Evolutionary conservation across 2,797 vertebrate genomes (phyloP), one percentile per base, ranked within the genome.

Genomic region (Cacajao melanocephalus): DNA sequence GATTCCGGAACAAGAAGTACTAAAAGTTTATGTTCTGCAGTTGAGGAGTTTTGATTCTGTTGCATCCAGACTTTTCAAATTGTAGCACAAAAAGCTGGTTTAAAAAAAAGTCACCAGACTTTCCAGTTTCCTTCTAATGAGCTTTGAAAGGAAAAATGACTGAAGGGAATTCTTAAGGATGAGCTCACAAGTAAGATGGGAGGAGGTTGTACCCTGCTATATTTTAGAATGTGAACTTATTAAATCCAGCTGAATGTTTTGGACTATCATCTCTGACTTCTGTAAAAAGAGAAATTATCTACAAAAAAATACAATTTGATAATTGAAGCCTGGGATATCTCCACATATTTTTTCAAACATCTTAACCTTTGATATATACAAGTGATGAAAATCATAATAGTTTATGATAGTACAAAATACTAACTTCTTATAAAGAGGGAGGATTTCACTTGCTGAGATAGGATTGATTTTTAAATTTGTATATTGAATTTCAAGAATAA

Each of bases 221-320:
- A 88, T 84, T 96, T 94, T 91, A 58, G 70, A 92, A 52, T 52
- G 39, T 58, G 81, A 95, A 75, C 28, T 98, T 97, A 96, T 93
- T 95, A 94, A 97, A 93, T 88, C 81, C 97, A 98, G 91, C 67
- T 97, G 97, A 96, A 85, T 41, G 13, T 92, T 87, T 92, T 96
- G 84, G 46, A 91, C 92, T 92, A 19, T 94, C 36, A 73, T 81
- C 22, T 67, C 41, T 93, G 24, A 75, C 17, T 46, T 90, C 80
- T 95, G 93, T 26, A 36, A 85, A 67, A 88, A 81, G 48, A 44
- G 55, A 98, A 96, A 96, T 90, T 82, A 93, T 39, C 87, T 93
- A 44, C 24, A 70, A 87, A 85, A 84, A 96, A 28, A 91, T 96
- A 64, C 3, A 81, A 82, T 61, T 88, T 73, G 39, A 44, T 58